Evolutionary conservation across 2,113 vertebrate species (phyloP), one percentile per base, ranked within the genome.

Genomic region (Melozone crissalis): DNA sequence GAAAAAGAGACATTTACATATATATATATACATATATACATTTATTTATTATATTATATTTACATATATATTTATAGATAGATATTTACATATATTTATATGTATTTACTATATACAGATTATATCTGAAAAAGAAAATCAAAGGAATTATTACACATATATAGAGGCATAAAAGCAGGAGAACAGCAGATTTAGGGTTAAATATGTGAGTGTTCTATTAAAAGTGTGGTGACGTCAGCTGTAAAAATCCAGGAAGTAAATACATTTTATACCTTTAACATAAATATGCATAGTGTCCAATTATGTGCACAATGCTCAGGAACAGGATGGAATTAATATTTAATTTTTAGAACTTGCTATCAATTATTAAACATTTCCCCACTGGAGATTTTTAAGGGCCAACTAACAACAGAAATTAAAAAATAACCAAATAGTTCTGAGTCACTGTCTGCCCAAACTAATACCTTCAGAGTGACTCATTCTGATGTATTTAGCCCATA

Each of bases 291-390:
- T 55, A 39, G 4, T 62, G 14, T 80, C 30, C 55, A 82, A 52
- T 77, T 86, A 76, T 46, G 52, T 65, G 39, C 31, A 63, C 44
- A 77, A 33, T 72, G n/a, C 49, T 90, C 35, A 72, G 63, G 75
- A 88, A 73, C 33, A 85, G 26, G 72, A 91, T 61, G 47, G 8
- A 69, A 83, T 94, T 78, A 76, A 71, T 88, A 86, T 79, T 95
- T 90, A 43, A 92, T 62, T 72, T 68, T 66, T 68, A 83, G 59
- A 51, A 54, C 11, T 75, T 77, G n/a, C 6, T 12, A 39, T 95
- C 33, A 59, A 66, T 94, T 95, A 89, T 87, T 92, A 69, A 96
- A 44, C 22, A 24, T 87, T 88, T 87, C 49, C 41, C 59, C 33
- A 44, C 3, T 17, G 47, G 44, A 67, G 22, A 22, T 7, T 17